Base-by-base conservation (phyloP, 1,140 invertebrate genomes). In the Medauroidea extradentata region DNA sequence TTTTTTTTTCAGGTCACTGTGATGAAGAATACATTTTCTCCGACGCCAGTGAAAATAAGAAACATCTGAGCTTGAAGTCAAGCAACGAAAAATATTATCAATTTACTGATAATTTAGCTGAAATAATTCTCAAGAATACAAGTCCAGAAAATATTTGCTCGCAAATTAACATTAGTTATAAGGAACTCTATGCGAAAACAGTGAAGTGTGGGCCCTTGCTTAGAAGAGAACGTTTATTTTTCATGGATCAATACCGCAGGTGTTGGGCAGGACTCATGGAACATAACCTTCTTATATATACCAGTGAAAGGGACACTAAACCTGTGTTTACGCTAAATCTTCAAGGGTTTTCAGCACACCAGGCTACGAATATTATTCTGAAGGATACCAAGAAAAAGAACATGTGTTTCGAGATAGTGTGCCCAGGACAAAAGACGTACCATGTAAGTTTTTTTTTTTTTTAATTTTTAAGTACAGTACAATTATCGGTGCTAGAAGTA, bases 381-480 rank as follows among this genome's bases (percentile, higher is more conserved):
- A 57, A 57, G 24, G 48, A 57, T 19, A n/a, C 25, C 7, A 57
- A 57, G 18, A 57, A 43, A 34, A 57, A 27, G 27, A 21, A 50
- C 44, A 38, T 23, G 8, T 14, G 43, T 13, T 57, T 57, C 27
- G 56, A 57, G 21, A 18, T 57, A 29, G 21, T 57, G 5, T 57
- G 56, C 42, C 56, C 56, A 34, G 56, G 56, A 34, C 48, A 57
- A 41, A 57, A 50, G 29, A 48, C 56, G 14, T 23, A 34, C 14
- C 56, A 57, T 29, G 56, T 57, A 57, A 53, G 29, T 34, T 34
- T 4, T 7, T 34, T 34, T 34, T 7, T 4, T 34, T 34, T 4
- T 34, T 34, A 34, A 4, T 34, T 34, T 7, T 34, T 4, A 11
- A 7, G 29, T 34, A 34, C n/a, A n/a, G n/a, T n/a, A n/a, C n/a